Evolutionary conservation across 2,797 vertebrate species (phyloP), one percentile per base, ranked within the genome.

Genomic region (Muscicapa comitata): DNA sequence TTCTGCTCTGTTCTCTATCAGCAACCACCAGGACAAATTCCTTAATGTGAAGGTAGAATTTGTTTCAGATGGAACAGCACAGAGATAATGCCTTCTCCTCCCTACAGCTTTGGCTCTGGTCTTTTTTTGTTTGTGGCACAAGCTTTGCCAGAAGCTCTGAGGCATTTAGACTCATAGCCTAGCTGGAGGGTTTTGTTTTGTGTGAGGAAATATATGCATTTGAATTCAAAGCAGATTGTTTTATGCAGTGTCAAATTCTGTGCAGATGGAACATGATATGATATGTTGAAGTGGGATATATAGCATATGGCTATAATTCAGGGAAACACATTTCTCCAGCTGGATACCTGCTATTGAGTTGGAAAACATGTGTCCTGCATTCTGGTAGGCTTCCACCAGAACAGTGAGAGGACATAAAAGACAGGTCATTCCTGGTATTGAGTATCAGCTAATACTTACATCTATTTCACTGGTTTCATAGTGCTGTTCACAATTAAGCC

Each of bases 281-380:
- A 97, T 87, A 89, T 58, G 91, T 83, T 80, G 88, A 88, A 95
- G 74, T 53, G 47, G 82, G 78, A 94, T 88, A 87, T 66, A 51
- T 45, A 81, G 88, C 95, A 94, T 92, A 91, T 95, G 95, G 89
- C 74, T 93, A 95, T 95, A 94, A 97, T 95, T 97, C 94, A 96
- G 80, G 63, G 74, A 94, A 97, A 96, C 93, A 91, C 93, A 55
- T 94, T 96, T 97, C 71, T 92, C 66, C 88, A 94, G 83, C 91
- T 94, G 90, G 86, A 94, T 94, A 90, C 71, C 90, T 97, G 90
- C 93, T 96, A 82, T 95, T 85, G 79, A 90, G 92, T 95, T 93
- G 63, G 83, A 92, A 97, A 96, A 93, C 88, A 96, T 65, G 80
- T 95, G 89, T 95, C 82, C 90, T 88, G 84, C 54, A 76, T 95